Evolutionary conservation across 2,888 invertebrate species (phyloP), one percentile per base, ranked within the genome.

Genomic region (Vannuccia rotundouncinata): DNA sequence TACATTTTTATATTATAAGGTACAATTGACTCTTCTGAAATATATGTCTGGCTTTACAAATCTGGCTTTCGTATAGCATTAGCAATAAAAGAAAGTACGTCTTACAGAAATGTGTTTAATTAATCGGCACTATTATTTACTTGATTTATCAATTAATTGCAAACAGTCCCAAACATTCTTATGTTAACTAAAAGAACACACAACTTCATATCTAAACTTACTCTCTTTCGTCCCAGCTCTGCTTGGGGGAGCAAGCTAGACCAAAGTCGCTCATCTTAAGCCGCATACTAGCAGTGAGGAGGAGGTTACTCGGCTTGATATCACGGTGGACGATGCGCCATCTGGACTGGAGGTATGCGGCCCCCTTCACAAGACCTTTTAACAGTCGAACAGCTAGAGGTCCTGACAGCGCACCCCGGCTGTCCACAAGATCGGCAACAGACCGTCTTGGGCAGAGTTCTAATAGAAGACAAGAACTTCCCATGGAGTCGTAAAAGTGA

Each of bases 221-320:
- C 66, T 66, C 66, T 66, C 66, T 5, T 22, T 66, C 66, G 2
- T 66, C 66, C 66, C 66, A 66, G 66, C 66, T 22, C 66, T 66
- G 66, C 22, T 66, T 22, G 25, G 66, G 22, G 5, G 66, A 22
- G 66, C 66, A 66, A 27, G 66, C 66, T 5, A 66, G 66, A 2
- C 66, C 66, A 66, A 66, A 66, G 66, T 66, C 66, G 22, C 66
- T 66, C 66, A 66, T 66, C 66, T 66, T 66, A 27, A 66, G 66
- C 2, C 66, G 66, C 10, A 66, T 17, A 22, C 66, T 66, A 22
- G 22, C 25, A 2, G 66, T 66, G 10, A 66, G 22, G 22, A 66
- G 66, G 22, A 66, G 66, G 22, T 66, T 66, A 22, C 66, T 66
- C 66, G 66, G 66, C 66, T 66, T 66, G 25, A 66, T 66, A 27